Conservation (phyloP, 2,797 vertebrate genomes). For the Vespertilio murinus region DNA sequence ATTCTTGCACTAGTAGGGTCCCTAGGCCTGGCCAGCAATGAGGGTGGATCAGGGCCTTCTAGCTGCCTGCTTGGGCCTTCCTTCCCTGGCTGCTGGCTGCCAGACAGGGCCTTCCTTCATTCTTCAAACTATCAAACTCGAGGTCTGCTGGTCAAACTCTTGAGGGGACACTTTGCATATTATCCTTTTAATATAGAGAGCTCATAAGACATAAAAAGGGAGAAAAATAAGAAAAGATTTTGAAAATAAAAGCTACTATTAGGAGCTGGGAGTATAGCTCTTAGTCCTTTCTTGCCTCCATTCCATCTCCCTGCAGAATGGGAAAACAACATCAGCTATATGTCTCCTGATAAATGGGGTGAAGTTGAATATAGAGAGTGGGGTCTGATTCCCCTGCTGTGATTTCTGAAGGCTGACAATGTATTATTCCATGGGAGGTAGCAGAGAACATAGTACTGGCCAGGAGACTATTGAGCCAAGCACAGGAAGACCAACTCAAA, state of each 20-base stretch:
- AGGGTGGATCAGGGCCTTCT: too few relatives aligned
- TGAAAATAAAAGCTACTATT: background rate
- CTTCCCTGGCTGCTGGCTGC: too few relatives aligned
- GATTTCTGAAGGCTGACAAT: background rate
- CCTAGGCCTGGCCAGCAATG: too few relatives aligned
- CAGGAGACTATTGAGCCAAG: background rate
- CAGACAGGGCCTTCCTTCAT: too few relatives aligned
- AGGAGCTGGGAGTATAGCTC: background rate
- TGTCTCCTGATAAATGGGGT: background rate
- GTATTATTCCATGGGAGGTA: background rate
- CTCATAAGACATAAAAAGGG: background rate
- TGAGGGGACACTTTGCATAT: too few relatives aligned
- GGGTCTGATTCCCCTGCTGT: background rate
- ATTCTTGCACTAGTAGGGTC: too few relatives aligned
- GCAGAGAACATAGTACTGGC: background rate
- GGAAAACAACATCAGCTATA: background rate
- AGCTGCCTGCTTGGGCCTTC: too few relatives aligned
- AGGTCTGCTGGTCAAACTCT: too few relatives aligned
- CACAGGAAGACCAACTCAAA: background rate
- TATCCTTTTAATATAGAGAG: background rate
- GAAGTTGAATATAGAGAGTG: background rate
- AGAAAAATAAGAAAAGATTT: background rate
- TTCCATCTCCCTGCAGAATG: background rate
- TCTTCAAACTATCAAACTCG: too few relatives aligned
- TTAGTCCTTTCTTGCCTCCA: background rate